Percentiles rank a stretch among this genome's conserved stretches.
Conservation (phyloP, 2,888 invertebrate species). For the Keiferia lycopersicella region DNA sequence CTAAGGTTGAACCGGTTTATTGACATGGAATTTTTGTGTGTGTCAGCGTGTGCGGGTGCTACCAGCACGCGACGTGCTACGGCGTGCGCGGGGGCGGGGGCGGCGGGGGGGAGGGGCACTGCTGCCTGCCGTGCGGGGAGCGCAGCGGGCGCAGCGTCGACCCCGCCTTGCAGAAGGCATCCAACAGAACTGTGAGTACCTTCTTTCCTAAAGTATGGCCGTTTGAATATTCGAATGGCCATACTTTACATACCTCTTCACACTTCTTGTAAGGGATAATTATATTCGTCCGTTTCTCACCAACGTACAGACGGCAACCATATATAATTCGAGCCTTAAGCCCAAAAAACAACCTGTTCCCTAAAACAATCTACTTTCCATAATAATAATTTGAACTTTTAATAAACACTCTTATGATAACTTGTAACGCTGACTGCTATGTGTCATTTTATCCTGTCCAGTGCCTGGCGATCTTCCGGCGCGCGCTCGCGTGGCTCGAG, state of each 20-base stretch:
- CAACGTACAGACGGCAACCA: too few relatives aligned
- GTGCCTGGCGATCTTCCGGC: constrained; percentile 60
- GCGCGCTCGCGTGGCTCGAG: constrained; percentile 48
- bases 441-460: constrained; percentile 32
- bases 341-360: too few relatives aligned
- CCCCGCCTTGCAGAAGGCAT: background rate
- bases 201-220: too few relatives aligned
- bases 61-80: constrained; percentile 64
- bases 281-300: too few relatives aligned
- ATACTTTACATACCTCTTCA: too few relatives aligned
- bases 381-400: background rate
- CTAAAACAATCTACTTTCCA: too few relatives aligned
- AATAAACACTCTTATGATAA: background rate
- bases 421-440: too few relatives aligned
- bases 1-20: background rate
- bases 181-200: constrained; percentile 8
- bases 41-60: constrained; percentile 52
- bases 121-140: constrained; percentile 47
- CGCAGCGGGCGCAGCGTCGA: constrained; percentile 33
- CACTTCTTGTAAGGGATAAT: too few relatives aligned
- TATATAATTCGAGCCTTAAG: too few relatives aligned
- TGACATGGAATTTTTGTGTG: background rate
- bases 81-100: constrained; percentile 41
- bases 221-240: too few relatives aligned
- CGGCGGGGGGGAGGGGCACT: constrained; percentile 40